Base-by-base conservation (phyloP, 2,888 invertebrate species). In the Ophion ellenae region DNA sequence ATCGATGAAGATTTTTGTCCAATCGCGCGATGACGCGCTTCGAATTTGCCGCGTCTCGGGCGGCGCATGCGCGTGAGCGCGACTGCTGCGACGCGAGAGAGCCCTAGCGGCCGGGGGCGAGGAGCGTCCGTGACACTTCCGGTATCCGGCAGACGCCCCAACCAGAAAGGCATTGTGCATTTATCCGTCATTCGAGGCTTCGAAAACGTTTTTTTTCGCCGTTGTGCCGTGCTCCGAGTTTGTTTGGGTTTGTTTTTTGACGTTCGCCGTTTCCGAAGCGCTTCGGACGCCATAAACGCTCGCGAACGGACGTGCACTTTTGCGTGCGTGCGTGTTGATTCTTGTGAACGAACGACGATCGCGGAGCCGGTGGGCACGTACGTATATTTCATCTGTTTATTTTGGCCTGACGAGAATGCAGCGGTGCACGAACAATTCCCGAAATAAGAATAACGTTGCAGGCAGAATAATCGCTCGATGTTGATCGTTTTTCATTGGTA, bases 61-160 rank as follows among this genome's bases (percentile, higher is more conserved):
- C 17, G 14, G 81, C 82, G 81, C 85, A 69, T 76, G 83, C 84
- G 86, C 86, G 20, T 40, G 47, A 61, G 28, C 14, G 17, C 53
- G 32, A 64, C 53, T 28, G 17, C 5, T 59, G 3, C 2, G 2
- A 32, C 28, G 80, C 70, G 28, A 32, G 78, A 66, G 63, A 2
- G 47, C 28, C 53, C 53, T n/a, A 69, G 36, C 36, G 74, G 53
- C 73, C 61, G 61, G 63, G 40, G 78, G 36, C 2, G 61, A 77
- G 28, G 59, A 69, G 74, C 40, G 83, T 53, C 64, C 40, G 74
- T 45, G 40, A 77, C 83, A 86, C 71, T 87, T 87, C 89, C 86
- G 86, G 87, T 71, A 87, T 87, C 87, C 87, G 88, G 89, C 89
- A 89, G 89, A 89, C 89, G 89, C 89, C 89, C 89, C 82, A 80